Percentiles rank a stretch among this genome's conserved stretches.
These are phyloP conservation scores for Agelaius phoeniceus DNA, from an alignment of 2,113 vertebrate genomes.

Conservation along the genomic window DNA sequence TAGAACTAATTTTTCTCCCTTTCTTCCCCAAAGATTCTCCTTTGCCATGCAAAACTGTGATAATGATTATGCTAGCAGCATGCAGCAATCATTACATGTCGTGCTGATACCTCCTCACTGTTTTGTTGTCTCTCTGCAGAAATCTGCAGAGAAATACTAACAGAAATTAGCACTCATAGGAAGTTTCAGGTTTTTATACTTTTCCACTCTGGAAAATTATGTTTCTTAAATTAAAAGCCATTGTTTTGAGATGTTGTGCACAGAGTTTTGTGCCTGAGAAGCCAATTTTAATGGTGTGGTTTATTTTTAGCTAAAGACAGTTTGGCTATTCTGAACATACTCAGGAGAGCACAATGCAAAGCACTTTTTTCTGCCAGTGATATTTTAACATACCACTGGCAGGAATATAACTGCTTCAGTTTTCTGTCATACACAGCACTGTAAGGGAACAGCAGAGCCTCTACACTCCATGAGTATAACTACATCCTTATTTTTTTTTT, in stretches of 20 bases:
- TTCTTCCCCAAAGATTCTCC: not conserved
- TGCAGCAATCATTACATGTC: not conserved
- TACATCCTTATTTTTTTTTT: not conserved
- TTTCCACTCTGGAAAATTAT: not conserved
- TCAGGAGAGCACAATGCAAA: not conserved
- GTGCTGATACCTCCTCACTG: not conserved
- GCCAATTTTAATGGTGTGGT: not conserved
- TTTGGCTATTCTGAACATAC: not conserved
- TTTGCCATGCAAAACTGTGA: not conserved
- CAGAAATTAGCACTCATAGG: not conserved
- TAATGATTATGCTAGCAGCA: not conserved
- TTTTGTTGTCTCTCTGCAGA: not conserved
- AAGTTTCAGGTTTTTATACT: not conserved
- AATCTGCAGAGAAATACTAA: not conserved
- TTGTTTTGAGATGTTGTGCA: not conserved
- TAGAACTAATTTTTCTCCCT: not conserved
- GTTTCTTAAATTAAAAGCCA: not conserved
- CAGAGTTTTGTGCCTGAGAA: not conserved
- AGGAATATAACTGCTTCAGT: not conserved
- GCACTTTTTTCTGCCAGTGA: not conserved
- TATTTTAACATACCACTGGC: not conserved
- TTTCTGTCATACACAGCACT: not conserved
- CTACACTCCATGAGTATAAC: not conserved
- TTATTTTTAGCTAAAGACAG: not conserved
- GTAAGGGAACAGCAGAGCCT: not conserved